Percentiles rank a stretch among this genome's conserved stretches.
These are phyloP conservation scores for Cherax destructor DNA, from an alignment of 1,140 invertebrate genomes.

Conservation along the genomic window DNA sequence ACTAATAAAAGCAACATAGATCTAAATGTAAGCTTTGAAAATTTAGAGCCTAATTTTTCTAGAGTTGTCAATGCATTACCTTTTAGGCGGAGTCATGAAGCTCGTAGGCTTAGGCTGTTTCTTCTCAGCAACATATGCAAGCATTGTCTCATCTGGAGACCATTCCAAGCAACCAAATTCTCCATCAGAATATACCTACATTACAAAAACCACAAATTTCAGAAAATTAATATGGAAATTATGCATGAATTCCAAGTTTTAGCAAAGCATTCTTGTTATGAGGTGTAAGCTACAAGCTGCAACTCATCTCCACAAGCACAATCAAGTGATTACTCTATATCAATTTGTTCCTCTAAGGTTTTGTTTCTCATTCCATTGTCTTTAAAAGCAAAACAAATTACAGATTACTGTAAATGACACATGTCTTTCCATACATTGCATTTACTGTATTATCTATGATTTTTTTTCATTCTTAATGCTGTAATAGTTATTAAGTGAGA, in stretches of 20 bases:
- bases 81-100: conserved; percentile 75
- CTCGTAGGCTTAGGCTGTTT: conserved; percentile 84
- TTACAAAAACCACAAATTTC: background rate
- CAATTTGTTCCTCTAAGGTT: too few relatives aligned
- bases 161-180: conserved; percentile 86
- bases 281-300: background rate
- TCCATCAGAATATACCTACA: conserved; percentile 77
- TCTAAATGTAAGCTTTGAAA: too few relatives aligned
- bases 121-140: conserved; percentile 88
- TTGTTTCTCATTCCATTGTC: too few relatives aligned
- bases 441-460: too few relatives aligned
- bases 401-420: too few relatives aligned
- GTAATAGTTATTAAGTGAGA: too few relatives aligned
- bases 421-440: too few relatives aligned
- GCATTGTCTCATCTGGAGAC: conserved; percentile 82
- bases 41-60: too few relatives aligned
- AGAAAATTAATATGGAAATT: background rate
- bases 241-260: background rate
- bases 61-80: background rate
- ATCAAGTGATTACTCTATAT: too few relatives aligned
- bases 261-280: background rate
- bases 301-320: background rate
- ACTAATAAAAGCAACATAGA: too few relatives aligned
- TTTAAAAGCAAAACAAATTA: too few relatives aligned
- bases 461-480: too few relatives aligned